Evolutionary conservation across 2,888 invertebrate genomes (phyloP), one percentile per base, ranked within the genome.

Genomic region (Eilema caniola): DNA sequence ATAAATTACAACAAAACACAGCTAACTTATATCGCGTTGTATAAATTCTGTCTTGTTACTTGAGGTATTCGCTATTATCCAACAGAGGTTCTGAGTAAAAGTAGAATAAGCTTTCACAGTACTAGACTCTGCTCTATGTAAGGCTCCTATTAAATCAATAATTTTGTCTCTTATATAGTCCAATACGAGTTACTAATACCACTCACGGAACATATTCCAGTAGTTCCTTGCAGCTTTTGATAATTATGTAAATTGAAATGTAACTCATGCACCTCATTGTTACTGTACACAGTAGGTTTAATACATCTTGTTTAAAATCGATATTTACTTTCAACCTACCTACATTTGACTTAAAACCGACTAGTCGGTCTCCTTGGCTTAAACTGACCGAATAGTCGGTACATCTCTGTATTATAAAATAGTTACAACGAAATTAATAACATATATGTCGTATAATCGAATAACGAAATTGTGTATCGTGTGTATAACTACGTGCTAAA

Each of bases 331-430:
- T n/a, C n/a, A n/a, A n/a, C n/a, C n/a, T n/a, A n/a, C n/a, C n/a
- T n/a, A n/a, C n/a, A n/a, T n/a, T n/a, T n/a, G n/a, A n/a, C n/a
- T n/a, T n/a, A n/a, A 47, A 28, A 53, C 28, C 53, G 12, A 53
- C 28, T 65, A 56, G 14, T 56, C 56, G 64, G 56, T 56, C 25
- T 3, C 14, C 5, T 28, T 28, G 16, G 16, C 8, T 16, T 16
- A 16, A 12, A 28, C 53, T 31, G 16, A 65, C 64, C 31, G 31
- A 53, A 23, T 56, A 65, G 64, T 64, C 64, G 64, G 56, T 53
- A 64, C 47, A 56, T 28, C 28, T 64, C 20, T 28, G 28, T 47
- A 23, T n/a, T 53, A n/a, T 8, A 7, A 14, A 53, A 47, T 64
- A 14, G 23, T 62, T 3, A 4, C 7, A 28, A 12, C n/a, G 28